Evolutionary conservation across 2,888 invertebrate genomes (phyloP), one percentile per base, ranked within the genome.

Genomic region (Diarsia mendica): DNA sequence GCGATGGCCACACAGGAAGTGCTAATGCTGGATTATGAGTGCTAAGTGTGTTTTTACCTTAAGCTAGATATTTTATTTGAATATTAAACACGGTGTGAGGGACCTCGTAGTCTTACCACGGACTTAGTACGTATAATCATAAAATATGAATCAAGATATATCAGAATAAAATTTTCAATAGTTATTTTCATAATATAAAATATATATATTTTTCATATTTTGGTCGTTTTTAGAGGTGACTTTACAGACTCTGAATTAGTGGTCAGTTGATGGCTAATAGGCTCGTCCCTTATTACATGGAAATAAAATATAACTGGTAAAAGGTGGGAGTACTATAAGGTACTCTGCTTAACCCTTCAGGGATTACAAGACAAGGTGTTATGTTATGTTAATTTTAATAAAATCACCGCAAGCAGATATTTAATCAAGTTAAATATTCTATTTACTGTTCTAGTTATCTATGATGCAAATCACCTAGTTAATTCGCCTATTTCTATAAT

Each of bases 1-100:
- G 79, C 79, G 64, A 4, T 48, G 69, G 23, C 65, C 76, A 67
- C 78, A 61, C 67, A 73, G 83, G 73, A 81, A 70, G 33, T 64
- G 39, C 55, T 71, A 48, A 48, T 64, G 61, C 39, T 18, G 33
- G 20, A 46, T 33, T 67, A 67, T 46, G 44, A 28, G 48, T 33
- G 48, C 33, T 61, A 58, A 49, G 44, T 51, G 55, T 55, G 49
- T 51, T 69, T 68, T 55, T 61, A 63, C 44, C 4, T 60, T 33
- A 51, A 72, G 0, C 8, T 51, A 46, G 20, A 46, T 33, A 67
- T 53, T 75, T 23, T n/a, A 67, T 39, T 67, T 53, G 51, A 39
- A 48, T 53, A 23, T 53, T 44, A 44, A 15, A 63, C n/a, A 44
- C 8, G 63, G n/a, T 44, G 63, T 44, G 13, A 44, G 4, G 44